Evolutionary conservation across 92 coral and sea anemone species (phyloP), one percentile per base, ranked within the genome.

Genomic region (Muricea muricata): DNA sequence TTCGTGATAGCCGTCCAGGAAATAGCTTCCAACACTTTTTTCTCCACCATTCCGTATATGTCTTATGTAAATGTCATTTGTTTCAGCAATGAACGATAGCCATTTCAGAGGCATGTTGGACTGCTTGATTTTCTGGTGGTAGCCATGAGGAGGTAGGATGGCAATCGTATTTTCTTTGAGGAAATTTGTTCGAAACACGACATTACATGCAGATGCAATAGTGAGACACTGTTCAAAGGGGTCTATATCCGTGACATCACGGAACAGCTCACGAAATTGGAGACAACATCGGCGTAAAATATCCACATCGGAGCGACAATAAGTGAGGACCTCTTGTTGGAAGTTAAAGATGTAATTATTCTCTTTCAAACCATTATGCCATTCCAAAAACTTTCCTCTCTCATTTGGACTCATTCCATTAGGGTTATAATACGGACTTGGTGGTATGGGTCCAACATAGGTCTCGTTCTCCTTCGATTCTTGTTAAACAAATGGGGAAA

Each of bases 381-480:
- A 37, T 37, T 37, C 42, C 42, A 37, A 37, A 37, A 37, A 37
- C 42, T 37, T 37, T 37, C 9, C 42, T 37, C 9, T 37, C 42
- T 37, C 42, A 37, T 37, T 9, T 4, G 42, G 42, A 37, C 42
- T 37, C 42, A 37, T 37, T 37, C 42, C 42, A 37, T 63, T 13
- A 63, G 35, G 34, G 24, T 13, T 1, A 4, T 20, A 13, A 13
- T 0, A 63, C 40, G 33, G 65, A 83, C 78, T 82, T 17, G 11
- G 83, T 73, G 2, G 88, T 88, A 67, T 77, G 60, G 32, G 12
- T 65, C 13, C 77, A 83, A 10, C 88, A 80, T 0, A 72, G 25
- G 0, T 85, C 33, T 7, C 40, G 50, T 41, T 81, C 87, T 29
- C 37, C 2, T n/a, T n/a, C n/a, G n/a, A n/a, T 42, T 33, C 63